These are phyloP conservation scores for Cecidostiba fungosa DNA, from an alignment of 2,888 invertebrate genomes.

Conservation along the genomic window DNA sequence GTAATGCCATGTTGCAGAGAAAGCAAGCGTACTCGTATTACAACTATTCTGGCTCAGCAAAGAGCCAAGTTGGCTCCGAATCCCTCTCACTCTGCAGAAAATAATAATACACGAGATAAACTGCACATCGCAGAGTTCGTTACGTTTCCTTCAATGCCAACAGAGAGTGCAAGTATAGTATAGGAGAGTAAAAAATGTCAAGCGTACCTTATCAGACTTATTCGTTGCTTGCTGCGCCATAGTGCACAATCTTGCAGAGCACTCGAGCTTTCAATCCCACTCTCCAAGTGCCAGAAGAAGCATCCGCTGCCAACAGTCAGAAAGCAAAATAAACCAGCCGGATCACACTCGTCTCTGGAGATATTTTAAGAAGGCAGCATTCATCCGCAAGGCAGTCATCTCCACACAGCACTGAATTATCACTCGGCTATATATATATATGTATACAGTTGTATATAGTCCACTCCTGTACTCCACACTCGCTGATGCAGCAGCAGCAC, in stretches of 20 bases:
- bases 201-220: slow-evolving; percentile 47
- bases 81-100: not conserved
- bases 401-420: not conserved
- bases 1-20: not conserved
- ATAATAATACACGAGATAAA: not conserved
- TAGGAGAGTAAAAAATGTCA: not conserved
- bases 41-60: not conserved
- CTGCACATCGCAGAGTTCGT: not conserved
- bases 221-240: slow-evolving; percentile 43
- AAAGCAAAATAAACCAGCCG: slow-evolving; percentile 22
- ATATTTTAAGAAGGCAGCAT: slow-evolving; percentile 42
- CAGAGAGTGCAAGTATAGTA: not conserved
- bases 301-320: not conserved
- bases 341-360: slow-evolving; percentile 12
- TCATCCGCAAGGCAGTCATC: slow-evolving; percentile 8
- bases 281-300: not conserved
- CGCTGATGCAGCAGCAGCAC: not conserved
- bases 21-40: not conserved
- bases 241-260: slow-evolving; percentile 17
- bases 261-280: not conserved
- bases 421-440: not conserved
- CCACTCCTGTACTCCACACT: not conserved
- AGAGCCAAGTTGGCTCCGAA: not conserved
- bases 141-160: not conserved
- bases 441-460: not conserved